A percentile compares a stretch with the other conserved stretches of the same genome.
These are phyloP conservation scores for Pseudomugil gertrudae DNA, from an alignment of 2,797 vertebrate genomes.

Conservation along the genomic window DNA sequence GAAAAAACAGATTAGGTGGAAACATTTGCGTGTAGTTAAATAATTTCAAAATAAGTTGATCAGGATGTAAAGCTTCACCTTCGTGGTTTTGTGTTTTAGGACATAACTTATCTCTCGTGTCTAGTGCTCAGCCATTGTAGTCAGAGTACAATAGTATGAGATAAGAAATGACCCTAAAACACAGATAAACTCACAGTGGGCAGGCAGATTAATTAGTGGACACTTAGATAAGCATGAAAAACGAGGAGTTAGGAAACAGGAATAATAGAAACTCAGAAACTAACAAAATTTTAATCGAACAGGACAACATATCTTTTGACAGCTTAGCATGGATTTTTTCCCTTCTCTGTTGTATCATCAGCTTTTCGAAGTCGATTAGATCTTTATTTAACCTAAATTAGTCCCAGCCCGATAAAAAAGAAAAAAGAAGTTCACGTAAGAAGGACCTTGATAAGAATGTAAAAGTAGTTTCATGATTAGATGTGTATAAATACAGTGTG, in stretches of 20 bases:
- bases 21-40: not conserved
- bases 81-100: constrained; percentile 19
- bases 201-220: constrained; percentile 52
- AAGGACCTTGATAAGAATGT: not conserved
- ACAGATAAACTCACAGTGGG: constrained; percentile 53
- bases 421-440: not conserved
- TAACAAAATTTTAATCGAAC: constrained; percentile 9
- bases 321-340: constrained; percentile 9
- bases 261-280: constrained; percentile 9
- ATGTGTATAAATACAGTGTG: constrained; percentile 25
- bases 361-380: constrained; percentile 13
- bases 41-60: not conserved
- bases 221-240: constrained; percentile 40
- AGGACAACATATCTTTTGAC: constrained; percentile 26
- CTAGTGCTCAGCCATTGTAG: constrained; percentile 58
- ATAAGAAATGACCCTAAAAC: constrained; percentile 66
- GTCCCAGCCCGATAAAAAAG: constrained; percentile 1
- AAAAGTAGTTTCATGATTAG: constrained; percentile 15
- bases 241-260: not conserved
- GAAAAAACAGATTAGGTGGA: no score
- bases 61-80: not conserved
- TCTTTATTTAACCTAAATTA: constrained; percentile 22
- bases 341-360: constrained; percentile 8
- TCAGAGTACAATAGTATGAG: constrained; percentile 51
- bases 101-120: constrained; percentile 49